phyloP scores from a whole-genome alignment of 2,888 invertebrate species.

The Cistogaster globosa region DNA sequence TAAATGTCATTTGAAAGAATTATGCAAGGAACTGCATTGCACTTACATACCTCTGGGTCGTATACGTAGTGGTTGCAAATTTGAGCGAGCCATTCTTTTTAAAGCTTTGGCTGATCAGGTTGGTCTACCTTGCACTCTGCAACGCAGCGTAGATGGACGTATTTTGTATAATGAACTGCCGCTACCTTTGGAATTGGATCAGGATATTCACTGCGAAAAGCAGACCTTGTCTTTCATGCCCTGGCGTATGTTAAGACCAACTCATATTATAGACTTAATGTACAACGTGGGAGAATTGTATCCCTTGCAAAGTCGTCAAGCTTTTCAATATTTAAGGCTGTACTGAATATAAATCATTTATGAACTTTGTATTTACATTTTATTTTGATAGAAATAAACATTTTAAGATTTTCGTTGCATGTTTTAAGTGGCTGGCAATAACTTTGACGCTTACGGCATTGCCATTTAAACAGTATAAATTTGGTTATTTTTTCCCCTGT shows the following conservation, averaged over 20 bases:
- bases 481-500: no score
- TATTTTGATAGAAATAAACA: not conserved
- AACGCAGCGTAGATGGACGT: constrained; percentile 84
- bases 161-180: constrained; percentile 87
- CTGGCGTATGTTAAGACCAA: constrained; percentile 85
- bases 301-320: constrained; percentile 80
- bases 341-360: constrained; percentile 63
- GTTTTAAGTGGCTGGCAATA: not conserved
- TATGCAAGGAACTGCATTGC: constrained; percentile 82
- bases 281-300: constrained; percentile 79
- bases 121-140: constrained; percentile 86
- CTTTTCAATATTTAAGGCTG: constrained; percentile 78
- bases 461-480: not conserved
- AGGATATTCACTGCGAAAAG: constrained; percentile 77
- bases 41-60: constrained; percentile 85
- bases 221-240: constrained; percentile 81
- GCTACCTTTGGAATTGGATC: constrained; percentile 82
- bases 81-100: constrained; percentile 87
- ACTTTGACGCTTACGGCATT: not conserved
- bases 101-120: constrained; percentile 87
- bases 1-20: constrained; percentile 84
- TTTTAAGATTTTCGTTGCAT: not conserved
- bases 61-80: constrained; percentile 85
- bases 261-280: constrained; percentile 86
- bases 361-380: no score